Conservation (phyloP, 53 echinoderm and acorn worm species). For the Paracentrotus lividus region DNA sequence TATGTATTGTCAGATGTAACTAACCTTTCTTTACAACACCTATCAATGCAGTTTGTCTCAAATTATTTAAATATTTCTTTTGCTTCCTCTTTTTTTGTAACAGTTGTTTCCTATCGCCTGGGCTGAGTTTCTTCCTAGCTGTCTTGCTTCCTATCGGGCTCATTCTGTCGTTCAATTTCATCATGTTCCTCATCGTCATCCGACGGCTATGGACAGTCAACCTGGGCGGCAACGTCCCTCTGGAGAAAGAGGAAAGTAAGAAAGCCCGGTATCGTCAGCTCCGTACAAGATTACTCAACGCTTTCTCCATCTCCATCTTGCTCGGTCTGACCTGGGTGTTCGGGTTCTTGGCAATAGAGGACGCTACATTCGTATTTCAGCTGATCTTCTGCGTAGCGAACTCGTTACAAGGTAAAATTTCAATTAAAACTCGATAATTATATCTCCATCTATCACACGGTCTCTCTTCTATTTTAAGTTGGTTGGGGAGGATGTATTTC, state of each 20-base stretch:
- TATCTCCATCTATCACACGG: too few species aligned
- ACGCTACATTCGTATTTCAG: slow-evolving; percentile 75
- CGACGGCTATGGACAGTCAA: slow-evolving; percentile 68
- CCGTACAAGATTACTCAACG: slow-evolving; percentile 76
- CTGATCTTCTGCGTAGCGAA: slow-evolving; percentile 81
- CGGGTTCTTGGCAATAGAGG: slow-evolving; percentile 79
- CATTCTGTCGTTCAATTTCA: slow-evolving; percentile 76
- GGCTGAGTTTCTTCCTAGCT: slow-evolving; percentile 70
- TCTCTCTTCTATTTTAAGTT: too few species aligned
- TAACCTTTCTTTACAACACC: too few species aligned
- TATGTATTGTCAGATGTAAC: too few species aligned
- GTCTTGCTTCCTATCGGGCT: slow-evolving; percentile 76
- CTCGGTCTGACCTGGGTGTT: slow-evolving; percentile 84
- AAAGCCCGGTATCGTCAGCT: slow-evolving; percentile 77
- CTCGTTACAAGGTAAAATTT: slow-evolving; percentile 72
- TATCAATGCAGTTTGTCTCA: not conserved
- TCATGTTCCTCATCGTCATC: slow-evolving; percentile 79
- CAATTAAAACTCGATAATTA: too few species aligned
- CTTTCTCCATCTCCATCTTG: slow-evolving; percentile 78
- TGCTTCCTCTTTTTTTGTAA: not conserved
- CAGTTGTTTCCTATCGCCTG: slow-evolving; percentile 80
- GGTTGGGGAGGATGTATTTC: too few species aligned
- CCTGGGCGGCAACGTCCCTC: slow-evolving; percentile 54
- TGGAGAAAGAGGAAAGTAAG: slow-evolving; percentile 63
- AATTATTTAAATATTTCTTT: not conserved